Conservation (phyloP, 2,113 vertebrate species). For the Rhinopithecus roxellana region DNA sequence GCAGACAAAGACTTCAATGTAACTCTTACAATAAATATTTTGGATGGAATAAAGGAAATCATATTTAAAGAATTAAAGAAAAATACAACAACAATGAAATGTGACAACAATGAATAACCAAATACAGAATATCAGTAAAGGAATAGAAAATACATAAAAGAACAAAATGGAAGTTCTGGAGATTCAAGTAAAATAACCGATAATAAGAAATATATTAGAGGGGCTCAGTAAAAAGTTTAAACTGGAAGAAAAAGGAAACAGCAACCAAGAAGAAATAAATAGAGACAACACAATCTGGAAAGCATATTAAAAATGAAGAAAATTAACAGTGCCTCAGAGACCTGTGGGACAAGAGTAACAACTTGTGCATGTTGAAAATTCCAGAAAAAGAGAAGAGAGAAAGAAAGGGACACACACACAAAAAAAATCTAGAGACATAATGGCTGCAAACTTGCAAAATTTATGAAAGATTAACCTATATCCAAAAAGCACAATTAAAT, state of each 20-base stretch:
- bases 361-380: background rate
- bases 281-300: background rate
- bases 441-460: background rate
- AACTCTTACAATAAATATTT: background rate
- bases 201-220: background rate
- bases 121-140: background rate
- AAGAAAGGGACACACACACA: background rate
- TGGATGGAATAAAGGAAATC: background rate
- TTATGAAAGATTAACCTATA: background rate
- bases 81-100: background rate
- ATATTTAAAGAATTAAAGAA: background rate
- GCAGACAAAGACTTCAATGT: background rate
- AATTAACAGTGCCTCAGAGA: background rate
- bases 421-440: background rate
- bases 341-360: background rate
- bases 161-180: slow-evolving; percentile 2
- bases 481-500: background rate
- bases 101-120: background rate
- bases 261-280: background rate
- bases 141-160: background rate
- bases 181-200: background rate
- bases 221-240: background rate
- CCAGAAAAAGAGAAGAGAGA: background rate
- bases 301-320: background rate
- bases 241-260: background rate